Evolutionary conservation across 2,888 invertebrate species (phyloP), one percentile per base, ranked within the genome.

Genomic region (Carpatolechia fugitivella): DNA sequence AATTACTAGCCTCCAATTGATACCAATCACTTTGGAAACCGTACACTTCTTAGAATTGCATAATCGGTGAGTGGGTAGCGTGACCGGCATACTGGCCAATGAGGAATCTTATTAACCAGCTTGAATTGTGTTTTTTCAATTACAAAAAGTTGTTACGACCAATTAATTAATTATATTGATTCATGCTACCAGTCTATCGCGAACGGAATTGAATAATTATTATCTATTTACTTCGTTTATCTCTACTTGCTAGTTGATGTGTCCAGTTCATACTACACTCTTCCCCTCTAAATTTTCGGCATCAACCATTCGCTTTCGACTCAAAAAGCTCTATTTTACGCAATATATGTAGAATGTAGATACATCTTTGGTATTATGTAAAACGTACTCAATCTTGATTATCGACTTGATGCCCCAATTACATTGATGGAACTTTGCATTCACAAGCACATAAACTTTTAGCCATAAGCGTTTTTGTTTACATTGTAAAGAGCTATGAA

Each of bases 51-150:
- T 59, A 33, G 55, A 62, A 65, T 68, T 69, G 62, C 66, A 58
- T 68, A 68, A 69, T 65, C 56, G 64, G 60, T 58, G 62, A 65
- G 62, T 62, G 67, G 67, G 61, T 18, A 41, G 40, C 20, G 18
- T 6, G 18, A 18, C 18, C 40, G 11, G 18, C 40, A 16, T 18
- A 16, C 40, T 70, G 70, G 68, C 60, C 66, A 64, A 67, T 65
- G 65, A 66, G 58, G 60, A 72, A 70, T 69, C 66, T 66, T 65
- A 64, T 59, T 60, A 56, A 61, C 38, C 36, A 29, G 48, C 40
- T 50, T 47, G 31, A 11, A 53, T 49, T 16, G 67, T 68, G 63
- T 70, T 78, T 74, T 74, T 69, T 73, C 73, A 78, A 81, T 79
- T 80, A 74, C 70, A 64, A 69, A 56, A 63, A 64, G 65, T 40